phyloP scores from a whole-genome alignment of 1,140 invertebrate species.

The Pentalonia nigronervosa region DNA sequence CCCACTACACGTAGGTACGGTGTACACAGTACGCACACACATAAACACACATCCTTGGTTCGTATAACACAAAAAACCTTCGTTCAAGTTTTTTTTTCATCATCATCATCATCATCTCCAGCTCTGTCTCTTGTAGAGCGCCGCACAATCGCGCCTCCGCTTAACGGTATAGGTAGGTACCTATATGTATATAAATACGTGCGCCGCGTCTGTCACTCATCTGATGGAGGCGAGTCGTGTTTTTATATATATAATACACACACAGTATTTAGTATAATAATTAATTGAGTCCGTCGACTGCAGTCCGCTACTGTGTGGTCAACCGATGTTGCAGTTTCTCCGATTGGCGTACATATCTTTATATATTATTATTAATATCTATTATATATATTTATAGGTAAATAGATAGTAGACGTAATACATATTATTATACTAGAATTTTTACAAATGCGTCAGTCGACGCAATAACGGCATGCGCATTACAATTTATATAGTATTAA shows the following conservation, averaged over 20 bases:
- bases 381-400: neutral
- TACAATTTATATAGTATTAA: too few species aligned
- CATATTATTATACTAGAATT: neutral
- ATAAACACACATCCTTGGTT: constrained; percentile 24
- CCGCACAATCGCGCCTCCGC: neutral
- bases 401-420: too few species aligned
- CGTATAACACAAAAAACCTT: constrained; percentile 34
- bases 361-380: neutral
- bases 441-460: neutral
- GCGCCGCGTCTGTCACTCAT: neutral
- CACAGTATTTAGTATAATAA: neutral
- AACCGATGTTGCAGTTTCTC: neutral
- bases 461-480: neutral
- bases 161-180: neutral
- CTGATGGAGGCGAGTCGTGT: neutral
- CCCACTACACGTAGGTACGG: constrained; percentile 21
- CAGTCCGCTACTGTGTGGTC: neutral
- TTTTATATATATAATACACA: too few species aligned
- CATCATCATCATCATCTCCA: neutral
- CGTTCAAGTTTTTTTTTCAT: constrained; percentile 40
- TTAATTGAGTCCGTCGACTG: neutral
- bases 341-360: neutral
- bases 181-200: neutral
- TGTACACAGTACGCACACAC: neutral
- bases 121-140: neutral